Evolutionary conservation across 2,888 invertebrate species (phyloP), one percentile per base, ranked within the genome.

Genomic region (Dasypolia templi): DNA sequence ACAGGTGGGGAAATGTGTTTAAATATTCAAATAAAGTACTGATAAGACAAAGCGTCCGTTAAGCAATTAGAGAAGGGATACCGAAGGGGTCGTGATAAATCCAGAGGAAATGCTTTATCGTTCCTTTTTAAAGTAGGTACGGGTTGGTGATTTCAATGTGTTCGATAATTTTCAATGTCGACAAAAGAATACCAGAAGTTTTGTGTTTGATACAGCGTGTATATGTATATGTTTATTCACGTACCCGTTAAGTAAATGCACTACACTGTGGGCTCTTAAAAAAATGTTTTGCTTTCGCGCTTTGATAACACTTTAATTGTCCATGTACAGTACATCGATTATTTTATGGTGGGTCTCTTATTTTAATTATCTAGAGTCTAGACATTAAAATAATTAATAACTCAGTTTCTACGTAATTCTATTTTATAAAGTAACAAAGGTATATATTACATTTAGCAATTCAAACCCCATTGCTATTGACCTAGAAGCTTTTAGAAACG

Each of bases 391-490:
- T 68, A 73, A 61, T 74, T 62, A 69, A 69, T 58, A 53, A 69
- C 35, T 63, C 32, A n/a, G 63, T 73, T 79, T 56, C 68, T 67
- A 67, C 63, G 69, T 68, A 71, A 79, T 86, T 84, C 72, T 80
- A 83, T 80, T 83, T 71, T 63, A 62, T 83, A 79, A 84, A 84
- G 77, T 72, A 75, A 81, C 42, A n/a, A 35, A 62, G 17, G 55
- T 66, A 81, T 72, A 62, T 70, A 76, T 53, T 69, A 74, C 68
- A 69, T 69, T 77, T 62, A 69, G 63, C 59, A 29, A 75, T 81
- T 79, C 72, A 68, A 84, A 78, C 76, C 63, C 77, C 76, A 75
- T 75, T 81, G 71, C 67, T 72, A 79, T 84, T 81, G 74, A 81
- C 79, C 81, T 81, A 79, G 72, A 84, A 77, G 74, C 72, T 74